Evolutionary conservation across 2,888 invertebrate species (phyloP), one percentile per base, ranked within the genome.

Genomic region (Drosophila setosimentum): DNA sequence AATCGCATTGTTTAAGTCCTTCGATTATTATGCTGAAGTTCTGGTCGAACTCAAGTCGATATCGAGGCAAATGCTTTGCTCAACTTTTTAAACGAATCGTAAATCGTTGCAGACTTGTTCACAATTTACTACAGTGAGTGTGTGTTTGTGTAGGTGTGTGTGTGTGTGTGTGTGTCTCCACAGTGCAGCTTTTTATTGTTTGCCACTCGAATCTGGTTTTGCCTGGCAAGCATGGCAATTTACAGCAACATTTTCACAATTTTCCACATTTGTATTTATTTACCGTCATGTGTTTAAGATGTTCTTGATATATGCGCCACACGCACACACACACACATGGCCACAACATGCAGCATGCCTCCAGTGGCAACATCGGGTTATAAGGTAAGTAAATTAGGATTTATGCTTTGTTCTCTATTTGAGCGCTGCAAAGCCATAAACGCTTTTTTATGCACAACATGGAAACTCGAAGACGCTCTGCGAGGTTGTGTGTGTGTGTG

Each of bases 391-490:
- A 87, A 87, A 87, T 87, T 87, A 89, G 87, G 84, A 87, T 87
- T 87, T 87, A 87, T 87, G 87, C 82, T 86, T 86, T 87, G 85
- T 87, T 86, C 85, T 86, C 85, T 86, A 85, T 87, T 86, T 87
- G 88, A 86, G 83, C 85, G 85, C 76, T 85, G 88, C 74, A 87
- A 86, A 86, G 85, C 85, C 85, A 86, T 86, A 87, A 86, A 86
- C 85, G 85, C 83, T 85, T 85, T 85, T 85, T 85, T 85, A 85
- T 85, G 85, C 87, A 85, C 55, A 64, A 69, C 59, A 30, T 67
- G 60, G 48, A 59, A 60, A 60, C 64, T 57, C 57, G 42, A 32
- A 67, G 76, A 67, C 61, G 61, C 54, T 33, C 33, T n/a, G 37
- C 13, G 29, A n/a, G n/a, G n/a, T 27, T 55, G 37, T 55, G 37